Base-by-base conservation (phyloP, 92 coral and sea anemone species). In the Blastomussa wellsi region DNA sequence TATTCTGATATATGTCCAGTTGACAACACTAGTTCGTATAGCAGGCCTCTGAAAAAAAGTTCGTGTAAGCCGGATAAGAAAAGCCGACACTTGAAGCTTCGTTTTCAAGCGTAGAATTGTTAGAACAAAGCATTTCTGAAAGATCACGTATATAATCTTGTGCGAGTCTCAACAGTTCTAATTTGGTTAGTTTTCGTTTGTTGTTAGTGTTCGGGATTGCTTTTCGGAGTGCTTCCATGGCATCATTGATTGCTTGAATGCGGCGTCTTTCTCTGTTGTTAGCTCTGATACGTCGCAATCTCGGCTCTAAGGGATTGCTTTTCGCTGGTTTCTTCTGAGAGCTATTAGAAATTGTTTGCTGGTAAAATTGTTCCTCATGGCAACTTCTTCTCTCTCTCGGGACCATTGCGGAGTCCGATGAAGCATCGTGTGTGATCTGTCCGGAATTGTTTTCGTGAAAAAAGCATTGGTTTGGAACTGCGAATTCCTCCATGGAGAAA, bases 191-290 rank as follows among this genome's bases (percentile, higher is more conserved):
- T 83, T 94, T 97, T 29, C 93, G 89, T 81, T 91, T 95, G 87
- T 87, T 90, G 33, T 87, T 87, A 1, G 99, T 93, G 82, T 91
- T 92, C 2, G 99, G 99, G 28, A 97, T 93, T 14, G 91, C 94
- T 59, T 91, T 94, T 59, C 98, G 84, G 15, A 97, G 79, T 1
- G 96, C 99, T 62, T 94, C 98, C 97, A 97, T 92, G 1, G 99
- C 99, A 41, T 93, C 95, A 38, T 97, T 94, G 0, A 94, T 93
- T 6, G 98, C 93, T 71, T 94, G 97, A 35, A 97, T 93, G 2
- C 99, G 84, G 3, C 98, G 85, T 77, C 98, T 82, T 72, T 97
- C 99, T 32, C 99, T 74, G 70, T 93, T 95, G 57, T 97, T 97
- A 1, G 99, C 99, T 74, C 98, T 82, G 22, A 94, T 89, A 19